Percentiles rank a stretch among this genome's conserved stretches.
Evolutionary conservation across 2,888 invertebrate genomes (phyloP).

Genomic region (Aleiodes leptofemur): DNA sequence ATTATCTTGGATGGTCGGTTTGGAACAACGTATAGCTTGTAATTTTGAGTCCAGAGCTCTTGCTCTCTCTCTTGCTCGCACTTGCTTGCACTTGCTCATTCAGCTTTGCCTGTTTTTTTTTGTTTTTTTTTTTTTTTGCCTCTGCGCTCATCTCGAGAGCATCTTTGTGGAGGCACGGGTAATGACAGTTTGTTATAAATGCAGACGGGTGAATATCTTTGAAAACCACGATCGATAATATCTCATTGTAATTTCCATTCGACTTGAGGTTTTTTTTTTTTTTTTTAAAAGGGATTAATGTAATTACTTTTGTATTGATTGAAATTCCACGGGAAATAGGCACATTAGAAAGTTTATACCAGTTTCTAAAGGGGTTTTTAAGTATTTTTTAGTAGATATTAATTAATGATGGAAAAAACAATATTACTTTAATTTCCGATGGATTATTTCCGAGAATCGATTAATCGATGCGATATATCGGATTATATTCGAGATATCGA

Average conservation of each 20-base stretch:
- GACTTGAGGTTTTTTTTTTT: background rate
- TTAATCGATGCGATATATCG: too few species aligned
- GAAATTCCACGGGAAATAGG: constrained; percentile 15
- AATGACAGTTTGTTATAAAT: constrained; percentile 61
- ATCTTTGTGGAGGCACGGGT: constrained; percentile 51
- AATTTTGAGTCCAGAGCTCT: constrained; percentile 71
- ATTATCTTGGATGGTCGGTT: constrained; percentile 75
- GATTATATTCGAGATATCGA: too few species aligned
- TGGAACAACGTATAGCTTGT: constrained; percentile 74
- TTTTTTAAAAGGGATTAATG: background rate
- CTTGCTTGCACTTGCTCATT: constrained; percentile 44
- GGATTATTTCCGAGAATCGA: too few species aligned
- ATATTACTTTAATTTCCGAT: too few species aligned
- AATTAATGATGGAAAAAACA: too few species aligned
- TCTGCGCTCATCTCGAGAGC: constrained; percentile 14
- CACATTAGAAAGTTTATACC: constrained; percentile 26
- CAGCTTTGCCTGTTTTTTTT: constrained; percentile 42
- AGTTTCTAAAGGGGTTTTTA: constrained; percentile 37
- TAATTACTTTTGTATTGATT: constrained; percentile 10
- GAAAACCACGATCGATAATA: constrained; percentile 55
- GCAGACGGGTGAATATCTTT: constrained; percentile 46
- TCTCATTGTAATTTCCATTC: constrained; percentile 23
- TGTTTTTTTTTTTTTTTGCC: constrained; percentile 32
- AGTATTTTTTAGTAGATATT: background rate
- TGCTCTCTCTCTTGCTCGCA: constrained; percentile 1